phyloP scores from a whole-genome alignment of 2,888 invertebrate species.

The Phyto melanocephala region DNA sequence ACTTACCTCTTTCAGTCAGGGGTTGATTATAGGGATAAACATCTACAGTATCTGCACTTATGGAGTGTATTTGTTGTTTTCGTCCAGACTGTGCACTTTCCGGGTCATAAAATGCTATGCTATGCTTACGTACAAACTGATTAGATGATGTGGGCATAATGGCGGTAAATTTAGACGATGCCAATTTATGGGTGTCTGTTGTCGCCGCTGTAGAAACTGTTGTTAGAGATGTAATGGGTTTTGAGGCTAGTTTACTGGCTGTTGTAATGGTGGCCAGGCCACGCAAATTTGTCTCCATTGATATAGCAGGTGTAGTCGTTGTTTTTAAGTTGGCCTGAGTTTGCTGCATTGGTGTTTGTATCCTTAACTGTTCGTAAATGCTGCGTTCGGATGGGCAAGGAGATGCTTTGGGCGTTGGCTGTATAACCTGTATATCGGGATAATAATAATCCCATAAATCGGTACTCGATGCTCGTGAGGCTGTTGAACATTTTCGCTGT shows the following conservation, averaged over 20 bases:
- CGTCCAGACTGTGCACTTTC: constrained; percentile 76
- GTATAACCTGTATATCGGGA: constrained; percentile 85
- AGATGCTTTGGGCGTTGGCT: constrained; percentile 90
- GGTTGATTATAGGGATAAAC: constrained; percentile 75
- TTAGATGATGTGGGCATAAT: constrained; percentile 64
- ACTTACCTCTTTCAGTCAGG: constrained; percentile 51
- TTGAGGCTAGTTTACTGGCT: constrained; percentile 55
- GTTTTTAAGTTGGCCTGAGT: constrained; percentile 61
- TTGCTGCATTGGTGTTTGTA: constrained; percentile 42
- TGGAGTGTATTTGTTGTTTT: constrained; percentile 76
- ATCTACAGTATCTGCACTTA: constrained; percentile 76
- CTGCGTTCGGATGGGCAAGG: constrained; percentile 85
- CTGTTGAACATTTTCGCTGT: constrained; percentile 76
- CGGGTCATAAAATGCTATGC: constrained; percentile 77
- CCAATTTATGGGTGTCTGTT: constrained; percentile 54
- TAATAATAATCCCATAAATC: constrained; percentile 82
- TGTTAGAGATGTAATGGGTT: constrained; percentile 51
- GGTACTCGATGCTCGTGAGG: constrained; percentile 76
- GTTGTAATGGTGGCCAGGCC: constrained; percentile 57
- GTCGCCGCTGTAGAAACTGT: constrained; percentile 55
- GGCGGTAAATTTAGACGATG: constrained; percentile 1
- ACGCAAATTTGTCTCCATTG: constrained; percentile 53
- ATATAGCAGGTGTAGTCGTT: constrained; percentile 55
- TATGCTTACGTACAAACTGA: constrained; percentile 75
- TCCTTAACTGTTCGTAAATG: constrained; percentile 70